These are phyloP conservation scores for Tamandua tetradactyla DNA, from an alignment of 2,797 vertebrate genomes.

Conservation along the genomic window DNA sequence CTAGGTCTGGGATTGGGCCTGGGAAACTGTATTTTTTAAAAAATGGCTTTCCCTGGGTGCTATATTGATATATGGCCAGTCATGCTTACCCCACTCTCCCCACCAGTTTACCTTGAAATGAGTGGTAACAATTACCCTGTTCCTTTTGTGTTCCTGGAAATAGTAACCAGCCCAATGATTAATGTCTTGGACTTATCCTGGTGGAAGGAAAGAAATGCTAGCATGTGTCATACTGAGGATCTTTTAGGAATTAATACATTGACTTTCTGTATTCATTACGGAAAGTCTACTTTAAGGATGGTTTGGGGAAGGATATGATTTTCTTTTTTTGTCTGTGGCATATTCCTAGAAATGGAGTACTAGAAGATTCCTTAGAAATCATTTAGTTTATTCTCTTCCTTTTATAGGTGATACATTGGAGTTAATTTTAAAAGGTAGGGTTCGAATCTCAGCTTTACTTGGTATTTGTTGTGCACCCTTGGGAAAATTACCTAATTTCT, in stretches of 20 bases:
- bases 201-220: not conserved
- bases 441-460: not conserved
- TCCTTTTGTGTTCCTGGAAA: not conserved
- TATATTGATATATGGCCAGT: not conserved
- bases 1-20: not conserved
- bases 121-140: not conserved
- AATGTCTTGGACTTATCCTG: not conserved
- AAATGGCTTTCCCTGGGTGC: not conserved
- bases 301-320: not conserved
- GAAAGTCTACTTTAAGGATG: not conserved
- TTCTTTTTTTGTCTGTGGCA: not conserved
- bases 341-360: slow-evolving; percentile 3
- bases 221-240: not conserved
- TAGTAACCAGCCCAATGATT: not conserved
- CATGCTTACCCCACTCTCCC: not conserved
- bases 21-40: not conserved
- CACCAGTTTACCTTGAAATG: slow-evolving; percentile 27
- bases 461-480: not conserved
- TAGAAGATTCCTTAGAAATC: slow-evolving; percentile 3
- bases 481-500: not conserved
- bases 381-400: not conserved
- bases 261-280: not conserved
- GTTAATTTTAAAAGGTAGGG: slow-evolving; percentile 12
- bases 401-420: slow-evolving; percentile 31
- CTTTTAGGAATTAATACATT: not conserved